Evolutionary conservation across 2,113 vertebrate genomes (phyloP).

Genomic region (Ondatra zibethicus): DNA sequence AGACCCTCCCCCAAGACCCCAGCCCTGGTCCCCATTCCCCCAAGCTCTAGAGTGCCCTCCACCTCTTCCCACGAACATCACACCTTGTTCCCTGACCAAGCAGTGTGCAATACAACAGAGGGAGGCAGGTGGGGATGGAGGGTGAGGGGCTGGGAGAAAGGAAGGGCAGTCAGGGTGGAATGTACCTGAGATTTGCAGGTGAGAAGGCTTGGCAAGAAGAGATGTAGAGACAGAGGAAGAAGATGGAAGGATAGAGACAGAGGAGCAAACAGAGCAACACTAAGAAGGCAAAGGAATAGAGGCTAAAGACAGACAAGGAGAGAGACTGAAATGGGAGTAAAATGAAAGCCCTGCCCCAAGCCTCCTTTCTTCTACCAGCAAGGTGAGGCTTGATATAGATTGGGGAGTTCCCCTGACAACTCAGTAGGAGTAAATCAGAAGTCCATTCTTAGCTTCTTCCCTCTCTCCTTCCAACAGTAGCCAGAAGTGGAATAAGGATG

Average conservation of each 20-base stretch:
- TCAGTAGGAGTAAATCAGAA: constrained; percentile 66
- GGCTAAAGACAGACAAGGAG: constrained; percentile 64
- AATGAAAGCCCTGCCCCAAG: constrained; percentile 68
- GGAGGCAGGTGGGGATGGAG: constrained; percentile 73
- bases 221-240: constrained; percentile 66
- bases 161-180: constrained; percentile 64
- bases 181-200: constrained; percentile 73
- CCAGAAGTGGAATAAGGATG: constrained; percentile 60
- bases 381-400: constrained; percentile 60
- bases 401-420: constrained; percentile 69
- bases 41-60: constrained; percentile 68
- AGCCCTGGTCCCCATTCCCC: constrained; percentile 46
- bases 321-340: constrained; percentile 64
- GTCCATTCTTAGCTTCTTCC: constrained; percentile 63
- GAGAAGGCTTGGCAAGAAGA: constrained; percentile 78
- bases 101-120: constrained; percentile 80
- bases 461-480: constrained; percentile 58
- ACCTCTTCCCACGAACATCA: constrained; percentile 78
- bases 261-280: constrained; percentile 64
- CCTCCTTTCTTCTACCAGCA: constrained; percentile 69
- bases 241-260: constrained; percentile 64
- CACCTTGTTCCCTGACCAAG: constrained; percentile 78
- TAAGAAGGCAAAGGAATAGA: constrained; percentile 72
- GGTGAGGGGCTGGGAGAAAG: constrained; percentile 58
- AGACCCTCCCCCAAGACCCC: constrained; percentile 71